Evolutionary conservation across 2,113 vertebrate species (phyloP).

Genomic region (Lethenteron camtschaticum): DNA sequence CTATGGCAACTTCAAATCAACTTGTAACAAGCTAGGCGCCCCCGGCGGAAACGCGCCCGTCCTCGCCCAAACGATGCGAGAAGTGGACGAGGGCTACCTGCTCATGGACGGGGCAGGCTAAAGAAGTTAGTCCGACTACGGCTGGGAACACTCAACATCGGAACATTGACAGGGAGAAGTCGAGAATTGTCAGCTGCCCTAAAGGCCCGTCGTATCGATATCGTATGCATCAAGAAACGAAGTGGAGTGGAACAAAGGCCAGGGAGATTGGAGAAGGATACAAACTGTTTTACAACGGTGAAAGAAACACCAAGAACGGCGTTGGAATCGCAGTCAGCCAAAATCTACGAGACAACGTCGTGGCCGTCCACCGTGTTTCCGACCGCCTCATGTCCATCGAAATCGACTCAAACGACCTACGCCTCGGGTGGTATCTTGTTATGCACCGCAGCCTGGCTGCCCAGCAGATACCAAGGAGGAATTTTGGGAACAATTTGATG

Average conservation of each 20-base stretch:
- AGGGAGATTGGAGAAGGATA: conserved; percentile 6
- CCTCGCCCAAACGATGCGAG: too few species aligned
- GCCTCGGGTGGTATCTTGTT: conserved; percentile 2
- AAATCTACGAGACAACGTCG: conserved; percentile 1
- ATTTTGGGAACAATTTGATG: conserved; percentile 5
- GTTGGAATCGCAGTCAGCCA: not conserved
- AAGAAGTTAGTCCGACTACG: too few species aligned
- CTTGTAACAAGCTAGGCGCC: too few species aligned
- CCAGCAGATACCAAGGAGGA: not conserved
- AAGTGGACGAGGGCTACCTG: too few species aligned
- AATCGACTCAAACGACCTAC: not conserved
- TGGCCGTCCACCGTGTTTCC: not conserved
- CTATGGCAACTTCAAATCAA: too few species aligned
- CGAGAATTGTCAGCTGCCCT: not conserved
- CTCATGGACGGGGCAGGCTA: too few species aligned
- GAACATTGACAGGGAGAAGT: too few species aligned
- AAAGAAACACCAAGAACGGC: not conserved
- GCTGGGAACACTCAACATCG: too few species aligned
- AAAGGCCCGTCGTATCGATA: conserved; percentile 7
- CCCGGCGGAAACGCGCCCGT: too few species aligned
- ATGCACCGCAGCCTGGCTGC: not conserved
- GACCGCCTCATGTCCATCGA: conserved; percentile 6
- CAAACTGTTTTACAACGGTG: conserved; percentile 6
- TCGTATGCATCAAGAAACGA: conserved; percentile 7
- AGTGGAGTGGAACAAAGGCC: conserved; percentile 7